Evolutionary conservation across 2,888 invertebrate species (phyloP), one percentile per base, ranked within the genome.

Genomic region (Sthenelais limicola): DNA sequence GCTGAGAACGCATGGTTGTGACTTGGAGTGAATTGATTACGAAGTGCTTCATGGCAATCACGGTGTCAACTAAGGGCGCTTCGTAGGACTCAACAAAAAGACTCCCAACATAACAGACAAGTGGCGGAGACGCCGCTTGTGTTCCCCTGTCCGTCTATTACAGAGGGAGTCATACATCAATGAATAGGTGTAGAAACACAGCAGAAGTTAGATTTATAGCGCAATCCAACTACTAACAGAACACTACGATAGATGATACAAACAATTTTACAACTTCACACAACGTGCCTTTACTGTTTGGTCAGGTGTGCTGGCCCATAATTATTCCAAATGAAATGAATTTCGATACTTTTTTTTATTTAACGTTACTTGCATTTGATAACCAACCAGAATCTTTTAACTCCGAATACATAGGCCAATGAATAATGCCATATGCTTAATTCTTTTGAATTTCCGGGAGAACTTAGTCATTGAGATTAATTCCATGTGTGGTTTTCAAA

Each of bases 31-130:
- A 56, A 35, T 21, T 33, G 38, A n/a, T n/a, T n/a, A n/a, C 38
- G 38, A 62, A 43, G 62, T 62, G 62, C 62, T 62, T 62, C 62
- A 62, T 62, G 62, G 62, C 62, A 62, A 62, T 62, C 62, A 62
- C 62, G 62, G 62, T 62, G 62, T 62, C 62, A 62, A 62, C 62
- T 62, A 38, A 62, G 62, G 62, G 62, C 62, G 62, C 62, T 38
- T 43, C 62, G n/a, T n/a, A 62, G 62, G 43, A 38, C 38, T 43
- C 35, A 35, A 62, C 5, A 24, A 62, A 35, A 15, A 62, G 62
- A 62, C 62, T 62, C 62, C 62, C 62, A 62, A 62, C 18, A 62
- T 62, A 62, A 62, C 62, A 62, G 62, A 62, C 62, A 35, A 28
- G 18, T 35, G 62, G 43, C 5, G 35, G 56, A 28, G 62, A 21